A percentile compares a stretch with the other conserved stretches of the same genome.
Conservation (phyloP, 2,888 invertebrate species). For the Asteroscopus sphinx region DNA sequence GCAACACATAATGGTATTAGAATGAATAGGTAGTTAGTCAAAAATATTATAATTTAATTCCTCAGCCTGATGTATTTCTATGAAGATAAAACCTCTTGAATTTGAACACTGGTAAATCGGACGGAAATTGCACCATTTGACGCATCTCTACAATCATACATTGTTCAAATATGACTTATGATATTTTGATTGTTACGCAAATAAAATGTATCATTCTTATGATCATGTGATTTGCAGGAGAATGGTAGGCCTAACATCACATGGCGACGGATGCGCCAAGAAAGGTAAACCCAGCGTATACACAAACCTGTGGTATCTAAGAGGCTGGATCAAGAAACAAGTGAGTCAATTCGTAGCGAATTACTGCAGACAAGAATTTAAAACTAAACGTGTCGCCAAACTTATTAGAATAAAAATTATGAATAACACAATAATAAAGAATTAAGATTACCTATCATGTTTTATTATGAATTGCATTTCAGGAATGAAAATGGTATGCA, state of each 20-base stretch:
- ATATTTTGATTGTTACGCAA: not conserved
- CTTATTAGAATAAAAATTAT: not conserved
- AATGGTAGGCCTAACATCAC: conserved; percentile 80
- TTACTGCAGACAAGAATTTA: conserved; percentile 47
- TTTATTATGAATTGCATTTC: too few relatives aligned
- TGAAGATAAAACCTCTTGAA: too few relatives aligned
- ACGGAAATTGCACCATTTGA: too few relatives aligned
- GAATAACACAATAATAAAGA: conserved; percentile 16
- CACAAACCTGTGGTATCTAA: conserved; percentile 73
- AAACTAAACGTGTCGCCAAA: accelerated
- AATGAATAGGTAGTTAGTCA: too few relatives aligned
- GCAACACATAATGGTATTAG: too few relatives aligned
- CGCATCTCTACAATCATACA: too few relatives aligned
- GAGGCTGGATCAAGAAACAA: conserved; percentile 70
- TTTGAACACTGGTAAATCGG: too few relatives aligned
- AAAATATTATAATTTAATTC: too few relatives aligned
- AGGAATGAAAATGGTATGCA: too few relatives aligned
- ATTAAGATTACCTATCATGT: too few relatives aligned
- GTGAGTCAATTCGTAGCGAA: conserved; percentile 54
- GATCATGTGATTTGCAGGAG: conserved; percentile 60
- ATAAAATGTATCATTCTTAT: not conserved
- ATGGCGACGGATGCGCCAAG: conserved; percentile 79
- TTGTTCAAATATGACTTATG: not conserved
- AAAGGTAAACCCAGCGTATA: conserved; percentile 78
- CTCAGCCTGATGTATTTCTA: too few relatives aligned